These are phyloP conservation scores for Neocloeon triangulifer DNA, from an alignment of 1,140 invertebrate species.

Conservation along the genomic window DNA sequence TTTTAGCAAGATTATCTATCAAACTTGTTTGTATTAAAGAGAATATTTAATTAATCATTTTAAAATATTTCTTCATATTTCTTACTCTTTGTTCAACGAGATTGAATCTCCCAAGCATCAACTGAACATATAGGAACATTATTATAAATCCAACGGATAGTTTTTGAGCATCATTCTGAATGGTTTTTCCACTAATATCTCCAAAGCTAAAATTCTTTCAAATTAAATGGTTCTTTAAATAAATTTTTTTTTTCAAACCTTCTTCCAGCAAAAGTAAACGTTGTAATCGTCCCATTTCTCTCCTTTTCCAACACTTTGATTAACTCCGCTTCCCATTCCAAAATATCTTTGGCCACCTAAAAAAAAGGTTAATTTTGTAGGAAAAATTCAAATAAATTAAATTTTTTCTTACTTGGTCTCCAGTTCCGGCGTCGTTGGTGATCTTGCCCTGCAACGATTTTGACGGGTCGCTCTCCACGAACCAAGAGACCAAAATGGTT, in stretches of 20 bases:
- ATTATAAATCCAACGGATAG: slow-evolving; percentile 38
- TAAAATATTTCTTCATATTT: slow-evolving; percentile 12
- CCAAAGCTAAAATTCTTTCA: slow-evolving; percentile 28
- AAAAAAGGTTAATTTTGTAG: slow-evolving; percentile 9
- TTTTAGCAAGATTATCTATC: too few relatives aligned
- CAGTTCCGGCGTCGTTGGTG: slow-evolving; percentile 43
- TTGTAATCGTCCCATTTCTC: slow-evolving; percentile 15
- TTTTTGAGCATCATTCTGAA: slow-evolving; percentile 50
- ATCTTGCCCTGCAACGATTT: slow-evolving; percentile 32
- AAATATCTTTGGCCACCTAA: slow-evolving; percentile 29
- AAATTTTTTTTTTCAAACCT: slow-evolving; percentile 18
- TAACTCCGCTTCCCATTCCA: slow-evolving; percentile 40
- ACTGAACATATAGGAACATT: slow-evolving; percentile 48
- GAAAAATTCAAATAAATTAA: slow-evolving; percentile 5
- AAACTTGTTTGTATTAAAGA: too few relatives aligned
- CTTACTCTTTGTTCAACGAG: slow-evolving; percentile 44
- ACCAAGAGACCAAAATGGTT: slow-evolving; percentile 34
- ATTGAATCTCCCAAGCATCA: slow-evolving; percentile 49
- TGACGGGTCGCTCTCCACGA: slow-evolving; percentile 39
- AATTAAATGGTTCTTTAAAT: slow-evolving; percentile 5
- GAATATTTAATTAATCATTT: slow-evolving; percentile 5
- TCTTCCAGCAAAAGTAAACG: slow-evolving; percentile 40
- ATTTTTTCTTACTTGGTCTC: slow-evolving; percentile 43
- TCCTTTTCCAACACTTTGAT: slow-evolving; percentile 22
- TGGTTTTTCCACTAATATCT: slow-evolving; percentile 36